A percentile compares a stretch with the other conserved stretches of the same genome.
Conservation (phyloP, 2,113 vertebrate genomes). For the Elaphurus davidianus region DNA sequence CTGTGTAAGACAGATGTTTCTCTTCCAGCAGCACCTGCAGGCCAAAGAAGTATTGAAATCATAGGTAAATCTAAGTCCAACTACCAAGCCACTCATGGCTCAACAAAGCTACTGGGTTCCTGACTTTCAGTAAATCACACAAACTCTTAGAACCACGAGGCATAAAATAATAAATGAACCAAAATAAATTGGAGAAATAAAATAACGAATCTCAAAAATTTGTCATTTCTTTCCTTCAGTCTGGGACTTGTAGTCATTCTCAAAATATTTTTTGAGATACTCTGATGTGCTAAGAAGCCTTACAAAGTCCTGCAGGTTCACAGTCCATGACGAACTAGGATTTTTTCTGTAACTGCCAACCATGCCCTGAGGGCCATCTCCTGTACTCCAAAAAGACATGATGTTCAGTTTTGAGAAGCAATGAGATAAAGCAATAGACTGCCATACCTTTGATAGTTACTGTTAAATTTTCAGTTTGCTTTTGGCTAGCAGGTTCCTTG, state of each 20-base stretch:
- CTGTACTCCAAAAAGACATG: background rate
- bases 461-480: background rate
- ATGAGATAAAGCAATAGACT: background rate
- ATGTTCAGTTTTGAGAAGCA: background rate
- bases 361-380: background rate
- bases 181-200: background rate
- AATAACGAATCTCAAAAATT: background rate
- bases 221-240: background rate
- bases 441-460: constrained; percentile 34
- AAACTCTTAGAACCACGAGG: background rate
- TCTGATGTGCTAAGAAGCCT: background rate
- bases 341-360: background rate
- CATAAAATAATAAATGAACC: background rate
- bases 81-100: background rate
- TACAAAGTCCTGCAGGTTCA: background rate
- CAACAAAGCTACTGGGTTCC: background rate
- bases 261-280: background rate
- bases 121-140: background rate
- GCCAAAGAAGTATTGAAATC: background rate
- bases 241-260: background rate
- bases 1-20: background rate
- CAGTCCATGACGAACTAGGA: background rate
- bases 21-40: background rate
- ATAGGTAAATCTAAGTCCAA: background rate
- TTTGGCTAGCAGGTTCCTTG: background rate